Evolutionary conservation across 2,113 vertebrate genomes (phyloP).

Genomic region (Copsychus sechellarum): DNA sequence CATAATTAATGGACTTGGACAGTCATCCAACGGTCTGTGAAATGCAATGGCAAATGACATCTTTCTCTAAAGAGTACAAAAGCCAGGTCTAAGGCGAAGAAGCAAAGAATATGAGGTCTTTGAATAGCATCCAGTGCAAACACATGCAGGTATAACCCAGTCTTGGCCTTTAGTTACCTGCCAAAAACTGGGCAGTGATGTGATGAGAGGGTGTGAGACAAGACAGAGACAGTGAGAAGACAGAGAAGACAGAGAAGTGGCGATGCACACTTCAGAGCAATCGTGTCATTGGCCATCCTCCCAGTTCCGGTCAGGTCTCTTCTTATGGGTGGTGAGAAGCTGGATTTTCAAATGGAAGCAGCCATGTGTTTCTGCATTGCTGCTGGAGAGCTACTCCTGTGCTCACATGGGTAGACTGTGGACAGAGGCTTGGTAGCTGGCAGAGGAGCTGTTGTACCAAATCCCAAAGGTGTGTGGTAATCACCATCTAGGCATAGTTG

Average conservation of each 20-base stretch:
- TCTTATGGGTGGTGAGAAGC: neutral
- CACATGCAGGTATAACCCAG: neutral
- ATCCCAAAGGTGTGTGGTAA: neutral
- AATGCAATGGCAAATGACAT: neutral
- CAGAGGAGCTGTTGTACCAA: neutral
- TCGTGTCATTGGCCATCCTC: neutral
- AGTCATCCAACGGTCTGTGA: neutral
- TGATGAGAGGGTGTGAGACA: neutral
- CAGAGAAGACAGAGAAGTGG: neutral
- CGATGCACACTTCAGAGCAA: neutral
- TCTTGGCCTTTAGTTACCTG: neutral
- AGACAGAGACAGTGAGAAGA: neutral
- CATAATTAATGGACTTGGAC: neutral
- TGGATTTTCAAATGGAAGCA: neutral
- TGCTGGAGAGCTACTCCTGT: neutral
- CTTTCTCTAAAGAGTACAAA: neutral
- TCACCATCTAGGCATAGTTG: neutral
- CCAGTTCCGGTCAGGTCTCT: neutral
- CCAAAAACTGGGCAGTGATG: neutral
- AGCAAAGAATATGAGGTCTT: neutral
- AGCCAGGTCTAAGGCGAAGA: neutral
- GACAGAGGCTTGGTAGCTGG: neutral
- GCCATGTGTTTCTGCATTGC: neutral
- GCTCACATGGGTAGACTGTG: neutral
- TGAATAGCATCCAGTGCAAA: neutral